phyloP scores from a whole-genome alignment of 23 tunicate species.

The Halocynthia aurantium region DNA sequence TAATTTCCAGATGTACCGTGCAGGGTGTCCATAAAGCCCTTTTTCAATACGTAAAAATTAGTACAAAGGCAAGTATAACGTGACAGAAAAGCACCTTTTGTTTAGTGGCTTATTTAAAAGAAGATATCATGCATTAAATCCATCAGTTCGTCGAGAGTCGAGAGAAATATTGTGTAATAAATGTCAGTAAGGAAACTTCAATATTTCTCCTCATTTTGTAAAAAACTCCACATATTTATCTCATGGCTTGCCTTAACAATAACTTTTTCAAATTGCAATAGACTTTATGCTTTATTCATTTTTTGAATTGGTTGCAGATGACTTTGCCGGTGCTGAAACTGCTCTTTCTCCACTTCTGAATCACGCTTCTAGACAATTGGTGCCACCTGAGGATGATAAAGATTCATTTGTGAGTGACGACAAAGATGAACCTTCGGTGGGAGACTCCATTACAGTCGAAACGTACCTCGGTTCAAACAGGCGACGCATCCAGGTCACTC shows the following conservation, averaged over 20 bases:
- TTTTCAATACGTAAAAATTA: background rate
- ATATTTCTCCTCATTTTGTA: too few relatives aligned
- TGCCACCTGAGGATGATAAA: conserved; percentile 17
- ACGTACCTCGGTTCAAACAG: conserved; percentile 67
- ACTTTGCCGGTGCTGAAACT: conserved; percentile 46
- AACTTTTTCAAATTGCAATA: too few relatives aligned
- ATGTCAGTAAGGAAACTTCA: too few relatives aligned
- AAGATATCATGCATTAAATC: background rate
- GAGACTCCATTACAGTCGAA: conserved; percentile 39
- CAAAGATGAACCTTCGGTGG: background rate
- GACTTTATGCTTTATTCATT: too few relatives aligned
- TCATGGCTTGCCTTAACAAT: too few relatives aligned
- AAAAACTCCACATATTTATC: too few relatives aligned
- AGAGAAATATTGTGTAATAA: too few relatives aligned
- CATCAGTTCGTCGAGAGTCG: too few relatives aligned
- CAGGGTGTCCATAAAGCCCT: too few relatives aligned
- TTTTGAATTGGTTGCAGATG: conserved; percentile 30
- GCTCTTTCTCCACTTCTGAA: conserved; percentile 77
- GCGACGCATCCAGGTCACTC: conserved; percentile 57
- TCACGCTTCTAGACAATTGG: conserved; percentile 51
- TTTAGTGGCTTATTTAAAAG: background rate
- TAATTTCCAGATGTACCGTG: too few relatives aligned
- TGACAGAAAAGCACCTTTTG: background rate
- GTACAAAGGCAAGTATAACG: background rate
- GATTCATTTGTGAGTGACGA: conserved; percentile 37